A percentile compares a stretch with the other conserved stretches of the same genome.
phyloP scores from a whole-genome alignment of 2,797 vertebrate species.

The Xyrichtys novacula region DNA sequence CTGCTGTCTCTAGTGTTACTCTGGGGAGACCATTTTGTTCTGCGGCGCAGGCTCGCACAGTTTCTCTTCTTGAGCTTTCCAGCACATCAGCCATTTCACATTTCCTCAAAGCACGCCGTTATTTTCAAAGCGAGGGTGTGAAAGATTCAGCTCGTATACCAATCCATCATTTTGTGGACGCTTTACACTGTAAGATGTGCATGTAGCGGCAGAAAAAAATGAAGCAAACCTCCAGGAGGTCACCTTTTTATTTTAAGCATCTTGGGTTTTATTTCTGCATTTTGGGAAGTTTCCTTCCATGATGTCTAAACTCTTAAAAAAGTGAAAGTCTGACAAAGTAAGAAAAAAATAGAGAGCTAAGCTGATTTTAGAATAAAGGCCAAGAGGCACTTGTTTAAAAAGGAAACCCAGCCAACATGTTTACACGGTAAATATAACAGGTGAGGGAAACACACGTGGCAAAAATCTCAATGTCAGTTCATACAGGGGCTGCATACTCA shows the following conservation, averaged over 20 bases:
- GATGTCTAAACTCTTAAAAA: no score
- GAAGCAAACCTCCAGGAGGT: background rate
- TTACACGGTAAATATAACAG: no score
- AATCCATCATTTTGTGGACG: constrained; percentile 26
- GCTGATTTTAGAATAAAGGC: no score
- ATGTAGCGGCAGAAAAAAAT: constrained; percentile 17
- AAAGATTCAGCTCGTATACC: constrained; percentile 46
- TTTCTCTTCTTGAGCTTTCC: constrained; percentile 43
- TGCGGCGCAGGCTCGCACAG: constrained; percentile 16
- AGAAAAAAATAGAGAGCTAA: no score
- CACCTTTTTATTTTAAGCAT: constrained; percentile 6
- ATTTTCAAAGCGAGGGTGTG: constrained; percentile 48
- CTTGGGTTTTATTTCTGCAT: background rate
- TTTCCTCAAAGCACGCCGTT: constrained; percentile 50
- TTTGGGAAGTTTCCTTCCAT: background rate
- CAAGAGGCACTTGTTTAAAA: no score
- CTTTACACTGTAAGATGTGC: background rate
- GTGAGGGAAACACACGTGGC: no score
- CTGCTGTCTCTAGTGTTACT: constrained; percentile 50
- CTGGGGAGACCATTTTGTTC: constrained; percentile 57
- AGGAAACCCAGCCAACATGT: no score
- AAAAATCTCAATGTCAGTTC: no score
- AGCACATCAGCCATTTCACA: constrained; percentile 54
- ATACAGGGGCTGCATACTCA: no score
- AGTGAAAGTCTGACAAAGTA: background rate